phyloP scores from a whole-genome alignment of 2,113 vertebrate genomes.

The Chrysochloris asiatica region DNA sequence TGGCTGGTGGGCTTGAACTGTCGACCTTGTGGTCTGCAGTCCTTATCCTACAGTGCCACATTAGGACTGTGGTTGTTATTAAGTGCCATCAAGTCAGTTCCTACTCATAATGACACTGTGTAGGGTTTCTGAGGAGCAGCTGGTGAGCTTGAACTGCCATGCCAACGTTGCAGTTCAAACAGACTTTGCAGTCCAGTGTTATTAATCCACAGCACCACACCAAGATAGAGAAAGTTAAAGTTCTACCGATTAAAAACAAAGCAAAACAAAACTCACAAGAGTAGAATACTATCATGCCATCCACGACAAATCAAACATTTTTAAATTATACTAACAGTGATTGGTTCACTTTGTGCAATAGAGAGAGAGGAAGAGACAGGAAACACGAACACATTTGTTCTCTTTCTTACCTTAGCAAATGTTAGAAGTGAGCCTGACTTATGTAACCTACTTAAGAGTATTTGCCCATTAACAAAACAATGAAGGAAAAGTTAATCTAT shows the following conservation, averaged over 20 bases:
- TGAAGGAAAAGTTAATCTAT: background rate
- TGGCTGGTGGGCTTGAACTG: too few relatives aligned
- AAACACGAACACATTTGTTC: background rate
- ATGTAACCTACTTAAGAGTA: background rate
- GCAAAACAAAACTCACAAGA: background rate
- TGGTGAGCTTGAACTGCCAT: too few relatives aligned
- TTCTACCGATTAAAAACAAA: background rate
- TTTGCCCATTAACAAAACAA: background rate
- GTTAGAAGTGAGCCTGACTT: background rate
- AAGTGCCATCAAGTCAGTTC: too few relatives aligned
- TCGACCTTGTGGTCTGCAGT: too few relatives aligned
- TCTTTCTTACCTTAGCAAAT: background rate
- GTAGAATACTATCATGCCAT: too few relatives aligned
- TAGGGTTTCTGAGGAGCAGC: too few relatives aligned
- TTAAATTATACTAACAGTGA: constrained; percentile 25
- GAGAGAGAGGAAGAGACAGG: background rate
- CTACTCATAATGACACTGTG: too few relatives aligned
- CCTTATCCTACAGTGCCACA: too few relatives aligned
- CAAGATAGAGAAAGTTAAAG: background rate
- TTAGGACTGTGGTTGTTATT: too few relatives aligned
- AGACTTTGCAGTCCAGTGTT: too few relatives aligned
- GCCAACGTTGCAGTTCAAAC: too few relatives aligned
- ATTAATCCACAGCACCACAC: too few relatives aligned
- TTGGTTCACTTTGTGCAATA: background rate
- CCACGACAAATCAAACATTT: background rate